A percentile compares a stretch with the other conserved stretches of the same genome.
Evolutionary conservation across 2,888 invertebrate species (phyloP).

Genomic region (Clepsis dumicolana): DNA sequence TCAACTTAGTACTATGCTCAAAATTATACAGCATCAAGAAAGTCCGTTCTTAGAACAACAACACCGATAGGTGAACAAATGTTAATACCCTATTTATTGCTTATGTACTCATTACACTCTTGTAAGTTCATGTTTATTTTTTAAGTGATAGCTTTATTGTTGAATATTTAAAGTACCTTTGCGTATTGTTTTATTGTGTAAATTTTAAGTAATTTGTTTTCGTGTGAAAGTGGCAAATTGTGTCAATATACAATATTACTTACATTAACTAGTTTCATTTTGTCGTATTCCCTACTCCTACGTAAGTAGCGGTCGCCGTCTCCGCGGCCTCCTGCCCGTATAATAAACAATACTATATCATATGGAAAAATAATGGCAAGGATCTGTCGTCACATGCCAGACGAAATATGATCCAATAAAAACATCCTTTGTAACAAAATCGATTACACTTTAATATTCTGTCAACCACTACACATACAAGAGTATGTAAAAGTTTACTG

Average conservation of each 20-base stretch:
- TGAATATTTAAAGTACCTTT: conserved; percentile 75
- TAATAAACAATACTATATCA: conserved; percentile 17
- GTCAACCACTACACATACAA: conserved; percentile 4
- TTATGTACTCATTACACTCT: conserved; percentile 57
- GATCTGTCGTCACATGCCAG: conserved; percentile 4
- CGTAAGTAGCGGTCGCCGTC: conserved; percentile 9
- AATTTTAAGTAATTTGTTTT: conserved; percentile 82
- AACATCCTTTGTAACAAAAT: conserved; percentile 11
- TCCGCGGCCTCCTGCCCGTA: conserved; percentile 1
- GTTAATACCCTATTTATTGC: conserved; percentile 69
- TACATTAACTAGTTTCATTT: conserved; percentile 70
- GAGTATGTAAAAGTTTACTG: conserved; percentile 32
- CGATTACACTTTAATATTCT: neutral
- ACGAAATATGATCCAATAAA: conserved; percentile 27
- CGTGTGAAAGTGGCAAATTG: conserved; percentile 82
- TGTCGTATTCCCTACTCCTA: conserved; percentile 28
- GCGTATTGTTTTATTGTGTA: conserved; percentile 80
- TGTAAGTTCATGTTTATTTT: conserved; percentile 71
- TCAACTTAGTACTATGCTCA: conserved; percentile 38
- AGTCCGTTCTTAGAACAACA: conserved; percentile 32
- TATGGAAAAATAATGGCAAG: conserved; percentile 27
- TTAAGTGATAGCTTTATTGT: conserved; percentile 79
- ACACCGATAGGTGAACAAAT: conserved; percentile 47
- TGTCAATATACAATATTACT: conserved; percentile 84
- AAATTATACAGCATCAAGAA: conserved; percentile 39